phyloP scores from a whole-genome alignment of 2,113 vertebrate genomes.

The Eretmochelys imbricata region DNA sequence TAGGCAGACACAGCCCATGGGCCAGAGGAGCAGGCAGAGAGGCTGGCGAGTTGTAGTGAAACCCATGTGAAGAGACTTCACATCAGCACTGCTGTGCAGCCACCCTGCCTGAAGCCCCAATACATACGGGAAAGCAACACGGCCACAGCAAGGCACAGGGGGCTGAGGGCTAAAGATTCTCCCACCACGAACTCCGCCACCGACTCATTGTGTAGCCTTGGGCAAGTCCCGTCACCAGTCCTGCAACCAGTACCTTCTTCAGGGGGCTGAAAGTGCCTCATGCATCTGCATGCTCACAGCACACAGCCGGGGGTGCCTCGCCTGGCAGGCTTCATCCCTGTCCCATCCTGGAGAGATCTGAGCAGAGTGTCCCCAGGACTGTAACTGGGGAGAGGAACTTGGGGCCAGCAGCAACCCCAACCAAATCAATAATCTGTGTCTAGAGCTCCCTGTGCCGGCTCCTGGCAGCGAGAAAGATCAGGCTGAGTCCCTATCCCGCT shows the following conservation, averaged over 20 bases:
- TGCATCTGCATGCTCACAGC: not conserved
- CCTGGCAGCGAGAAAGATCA: not conserved
- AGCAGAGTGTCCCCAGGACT: not conserved
- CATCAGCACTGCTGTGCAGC: not conserved
- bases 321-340: not conserved
- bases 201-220: not conserved
- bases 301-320: not conserved
- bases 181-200: not conserved
- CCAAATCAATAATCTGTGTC: not conserved
- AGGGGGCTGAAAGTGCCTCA: not conserved
- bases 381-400: not conserved
- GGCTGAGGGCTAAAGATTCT: not conserved
- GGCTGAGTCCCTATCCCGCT: not conserved
- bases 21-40: too few species aligned
- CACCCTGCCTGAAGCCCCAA: not conserved
- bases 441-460: not conserved
- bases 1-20: too few species aligned
- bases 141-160: not conserved
- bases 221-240: not conserved
- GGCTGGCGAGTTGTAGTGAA: too few species aligned
- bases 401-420: not conserved
- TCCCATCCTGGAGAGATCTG: not conserved
- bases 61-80: not conserved
- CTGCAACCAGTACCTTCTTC: not conserved
- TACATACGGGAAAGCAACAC: not conserved